Conservation (phyloP, 2,888 invertebrate genomes). For the Halictus ligatus region DNA sequence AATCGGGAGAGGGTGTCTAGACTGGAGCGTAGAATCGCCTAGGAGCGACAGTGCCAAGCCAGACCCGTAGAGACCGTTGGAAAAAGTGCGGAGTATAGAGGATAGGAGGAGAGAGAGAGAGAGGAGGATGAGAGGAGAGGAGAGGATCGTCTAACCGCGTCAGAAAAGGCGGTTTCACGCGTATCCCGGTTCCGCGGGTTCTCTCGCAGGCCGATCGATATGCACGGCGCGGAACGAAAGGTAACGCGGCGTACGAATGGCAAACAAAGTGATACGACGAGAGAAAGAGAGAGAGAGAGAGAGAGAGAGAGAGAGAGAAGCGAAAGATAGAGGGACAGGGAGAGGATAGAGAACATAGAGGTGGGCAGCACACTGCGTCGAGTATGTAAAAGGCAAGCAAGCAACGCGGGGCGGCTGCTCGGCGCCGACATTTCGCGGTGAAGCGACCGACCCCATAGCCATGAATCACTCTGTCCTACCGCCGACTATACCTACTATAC, state of each 20-base stretch:
- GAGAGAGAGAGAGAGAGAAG: background rate
- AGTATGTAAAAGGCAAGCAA: conserved; percentile 72
- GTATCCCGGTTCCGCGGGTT: conserved; percentile 35
- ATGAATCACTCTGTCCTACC: conserved; percentile 80
- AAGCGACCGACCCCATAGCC: conserved; percentile 78
- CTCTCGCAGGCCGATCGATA: conserved; percentile 61
- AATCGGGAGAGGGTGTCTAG: conserved; percentile 3
- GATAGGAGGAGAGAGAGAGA: background rate
- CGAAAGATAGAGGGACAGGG: background rate
- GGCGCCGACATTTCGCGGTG: conserved; percentile 80
- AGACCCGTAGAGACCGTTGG: background rate
- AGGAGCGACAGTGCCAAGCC: background rate
- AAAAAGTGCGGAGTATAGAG: background rate
- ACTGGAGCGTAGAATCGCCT: conserved; percentile 9
- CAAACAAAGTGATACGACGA: conserved; percentile 69
- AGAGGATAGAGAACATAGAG: conserved; percentile 40
- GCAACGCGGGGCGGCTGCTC: conserved; percentile 70
- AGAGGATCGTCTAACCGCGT: conserved; percentile 32
- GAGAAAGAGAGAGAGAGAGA: conserved; percentile 22
- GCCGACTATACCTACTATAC: conserved; percentile 73
- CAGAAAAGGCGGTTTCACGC: conserved; percentile 38
- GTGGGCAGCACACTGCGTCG: conserved; percentile 42
- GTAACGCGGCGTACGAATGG: conserved; percentile 65
- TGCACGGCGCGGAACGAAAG: conserved; percentile 63
- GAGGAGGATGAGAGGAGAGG: background rate